A percentile compares a stretch with the other conserved stretches of the same genome.
Evolutionary conservation across 2,888 invertebrate species (phyloP).

Genomic region (Pantelozetes paolii): DNA sequence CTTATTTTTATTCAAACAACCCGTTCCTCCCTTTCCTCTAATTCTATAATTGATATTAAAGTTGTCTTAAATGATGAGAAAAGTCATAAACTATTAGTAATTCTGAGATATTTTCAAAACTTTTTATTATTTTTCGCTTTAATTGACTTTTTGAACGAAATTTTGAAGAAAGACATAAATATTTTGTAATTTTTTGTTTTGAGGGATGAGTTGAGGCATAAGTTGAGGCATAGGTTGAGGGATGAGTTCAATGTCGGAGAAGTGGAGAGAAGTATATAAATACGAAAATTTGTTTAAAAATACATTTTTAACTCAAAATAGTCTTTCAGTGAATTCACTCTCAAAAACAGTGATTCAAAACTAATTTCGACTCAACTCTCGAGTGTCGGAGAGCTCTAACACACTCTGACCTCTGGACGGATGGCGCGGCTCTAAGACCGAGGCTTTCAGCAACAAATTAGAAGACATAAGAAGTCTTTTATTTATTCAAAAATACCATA

Average conservation of each 20-base stretch:
- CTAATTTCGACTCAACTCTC: no score
- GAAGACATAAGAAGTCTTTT: background rate
- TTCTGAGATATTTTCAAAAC: conserved; percentile 1
- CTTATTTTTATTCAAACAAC: background rate
- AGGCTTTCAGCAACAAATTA: background rate
- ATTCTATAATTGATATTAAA: background rate
- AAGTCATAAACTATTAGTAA: background rate
- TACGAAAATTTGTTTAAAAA: background rate
- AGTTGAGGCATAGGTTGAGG: no score
- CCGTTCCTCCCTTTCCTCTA: background rate
- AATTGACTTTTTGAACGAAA: background rate
- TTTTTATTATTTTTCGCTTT: background rate
- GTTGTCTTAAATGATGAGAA: background rate
- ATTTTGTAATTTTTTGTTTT: no score
- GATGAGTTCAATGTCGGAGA: background rate
- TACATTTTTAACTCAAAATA: background rate
- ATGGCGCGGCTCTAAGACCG: no score
- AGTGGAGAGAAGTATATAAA: background rate
- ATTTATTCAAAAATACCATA: background rate
- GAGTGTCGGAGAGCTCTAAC: no score
- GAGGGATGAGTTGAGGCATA: no score
- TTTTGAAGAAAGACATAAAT: background rate
- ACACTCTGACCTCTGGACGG: no score
- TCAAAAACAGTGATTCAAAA: no score
- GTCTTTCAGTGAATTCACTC: no score